Conservation (phyloP, 1,140 invertebrate genomes). For the Rhagoletis pomonella region DNA sequence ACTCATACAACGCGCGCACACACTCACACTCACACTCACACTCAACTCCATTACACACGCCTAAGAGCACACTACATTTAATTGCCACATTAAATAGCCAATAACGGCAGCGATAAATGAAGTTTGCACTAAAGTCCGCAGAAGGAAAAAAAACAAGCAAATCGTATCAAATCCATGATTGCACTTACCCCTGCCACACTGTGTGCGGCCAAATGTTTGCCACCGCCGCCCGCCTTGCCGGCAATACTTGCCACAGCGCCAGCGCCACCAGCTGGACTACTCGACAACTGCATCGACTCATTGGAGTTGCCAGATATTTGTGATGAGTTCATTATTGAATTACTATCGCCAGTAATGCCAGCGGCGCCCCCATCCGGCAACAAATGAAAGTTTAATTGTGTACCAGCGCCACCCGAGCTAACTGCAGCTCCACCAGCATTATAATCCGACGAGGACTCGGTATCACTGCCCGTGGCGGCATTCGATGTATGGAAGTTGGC, state of each 20-base stretch:
- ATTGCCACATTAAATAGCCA: conserved; percentile 25
- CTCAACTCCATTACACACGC: not conserved
- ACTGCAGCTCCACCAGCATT: conserved; percentile 59
- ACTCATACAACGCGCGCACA: not conserved
- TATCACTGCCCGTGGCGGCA: conserved; percentile 51
- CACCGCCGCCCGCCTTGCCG: conserved; percentile 54
- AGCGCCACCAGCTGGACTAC: not conserved
- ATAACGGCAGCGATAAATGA: conserved; percentile 32
- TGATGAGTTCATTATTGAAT: conserved; percentile 73
- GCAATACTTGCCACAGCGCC: conserved; percentile 60
- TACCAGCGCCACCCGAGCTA: conserved; percentile 58
- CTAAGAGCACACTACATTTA: conserved; percentile 44
- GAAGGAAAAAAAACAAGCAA: not conserved
- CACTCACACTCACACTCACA: not conserved
- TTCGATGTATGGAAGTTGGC: not conserved
- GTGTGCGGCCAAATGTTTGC: conserved; percentile 69
- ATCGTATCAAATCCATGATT: conserved; percentile 9
- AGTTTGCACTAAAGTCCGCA: conserved; percentile 10
- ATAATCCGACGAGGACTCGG: conserved; percentile 55
- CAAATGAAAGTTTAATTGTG: conserved; percentile 70
- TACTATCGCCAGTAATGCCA: conserved; percentile 62
- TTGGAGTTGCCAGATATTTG: conserved; percentile 72
- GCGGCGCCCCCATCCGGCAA: conserved; percentile 60
- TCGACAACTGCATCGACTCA: conserved; percentile 67
- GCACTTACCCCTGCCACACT: conserved; percentile 60